These are phyloP conservation scores for Drosophila azteca DNA, from an alignment of 1,140 invertebrate species.

Conservation along the genomic window DNA sequence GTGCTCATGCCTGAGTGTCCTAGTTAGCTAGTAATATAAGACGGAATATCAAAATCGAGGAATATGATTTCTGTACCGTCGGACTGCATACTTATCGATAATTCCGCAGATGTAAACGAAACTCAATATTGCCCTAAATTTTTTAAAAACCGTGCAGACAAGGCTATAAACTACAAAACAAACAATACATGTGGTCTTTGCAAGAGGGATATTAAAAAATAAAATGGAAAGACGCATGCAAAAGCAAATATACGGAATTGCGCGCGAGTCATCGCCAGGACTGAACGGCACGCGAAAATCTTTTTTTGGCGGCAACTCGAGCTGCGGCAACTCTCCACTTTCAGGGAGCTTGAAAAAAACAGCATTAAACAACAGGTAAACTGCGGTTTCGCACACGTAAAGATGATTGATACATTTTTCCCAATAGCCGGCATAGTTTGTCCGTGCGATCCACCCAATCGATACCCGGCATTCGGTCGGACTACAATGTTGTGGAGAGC, in stretches of 20 bases:
- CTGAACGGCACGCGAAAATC: constrained; percentile 56
- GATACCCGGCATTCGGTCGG: constrained; percentile 89
- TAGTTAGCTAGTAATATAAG: too few relatives aligned
- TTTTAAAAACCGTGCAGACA: too few relatives aligned
- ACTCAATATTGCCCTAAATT: too few relatives aligned
- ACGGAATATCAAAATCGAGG: too few relatives aligned
- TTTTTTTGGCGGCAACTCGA: constrained; percentile 63
- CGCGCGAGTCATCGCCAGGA: constrained; percentile 53
- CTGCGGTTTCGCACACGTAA: too few relatives aligned
- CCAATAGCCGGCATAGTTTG: constrained; percentile 85
- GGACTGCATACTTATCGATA: too few relatives aligned
- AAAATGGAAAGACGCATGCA: constrained; percentile 53
- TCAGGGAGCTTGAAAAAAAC: constrained; percentile 16
- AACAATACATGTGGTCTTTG: too few relatives aligned
- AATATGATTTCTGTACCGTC: too few relatives aligned
- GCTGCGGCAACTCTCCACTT: constrained; percentile 10
- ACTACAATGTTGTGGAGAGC: constrained; percentile 88
- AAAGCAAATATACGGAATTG: constrained; percentile 48
- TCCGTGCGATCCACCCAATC: constrained; percentile 87
- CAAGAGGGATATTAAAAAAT: not conserved
- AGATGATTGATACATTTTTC: constrained; percentile 2
- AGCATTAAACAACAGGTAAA: constrained; percentile 53
- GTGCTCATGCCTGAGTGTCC: too few relatives aligned
- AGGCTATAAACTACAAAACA: too few relatives aligned
- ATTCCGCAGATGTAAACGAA: too few relatives aligned